Conservation (phyloP, 1,140 invertebrate genomes). For the Drosophila sproati region DNA sequence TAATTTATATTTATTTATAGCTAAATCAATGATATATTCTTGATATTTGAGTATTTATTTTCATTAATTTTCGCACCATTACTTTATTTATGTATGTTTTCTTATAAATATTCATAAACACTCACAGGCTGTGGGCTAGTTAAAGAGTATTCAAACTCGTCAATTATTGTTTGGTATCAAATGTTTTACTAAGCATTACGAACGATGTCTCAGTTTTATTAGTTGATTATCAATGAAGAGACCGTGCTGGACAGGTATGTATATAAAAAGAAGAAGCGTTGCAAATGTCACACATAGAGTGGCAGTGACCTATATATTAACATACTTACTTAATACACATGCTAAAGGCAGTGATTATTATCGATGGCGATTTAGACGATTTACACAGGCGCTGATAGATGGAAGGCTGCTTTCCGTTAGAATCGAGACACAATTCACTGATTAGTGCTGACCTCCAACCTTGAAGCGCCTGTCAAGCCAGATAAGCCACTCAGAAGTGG, state of each 20-base stretch:
- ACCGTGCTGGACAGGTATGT: not conserved
- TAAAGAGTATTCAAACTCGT: not conserved
- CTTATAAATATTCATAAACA: too few species aligned
- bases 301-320: too few species aligned
- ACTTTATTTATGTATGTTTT: too few species aligned
- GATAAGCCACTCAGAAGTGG: slow-evolving; percentile 18
- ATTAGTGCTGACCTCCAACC: slow-evolving; percentile 45
- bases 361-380: slow-evolving; percentile 3
- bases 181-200: not conserved
- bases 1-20: too few species aligned
- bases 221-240: not conserved
- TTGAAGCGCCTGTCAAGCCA: slow-evolving; percentile 12
- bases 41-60: too few species aligned
- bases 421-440: slow-evolving; percentile 9
- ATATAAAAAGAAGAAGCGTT: not conserved
- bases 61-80: too few species aligned
- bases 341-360: not conserved
- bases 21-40: too few species aligned
- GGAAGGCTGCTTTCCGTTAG: slow-evolving; percentile 1
- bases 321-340: too few species aligned
- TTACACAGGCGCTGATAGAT: not conserved
- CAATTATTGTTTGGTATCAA: not conserved
- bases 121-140: too few species aligned
- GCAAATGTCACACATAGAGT: too few species aligned
- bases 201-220: not conserved